Base-by-base conservation (phyloP, 1,140 invertebrate genomes). In the Bombus waltoni region DNA sequence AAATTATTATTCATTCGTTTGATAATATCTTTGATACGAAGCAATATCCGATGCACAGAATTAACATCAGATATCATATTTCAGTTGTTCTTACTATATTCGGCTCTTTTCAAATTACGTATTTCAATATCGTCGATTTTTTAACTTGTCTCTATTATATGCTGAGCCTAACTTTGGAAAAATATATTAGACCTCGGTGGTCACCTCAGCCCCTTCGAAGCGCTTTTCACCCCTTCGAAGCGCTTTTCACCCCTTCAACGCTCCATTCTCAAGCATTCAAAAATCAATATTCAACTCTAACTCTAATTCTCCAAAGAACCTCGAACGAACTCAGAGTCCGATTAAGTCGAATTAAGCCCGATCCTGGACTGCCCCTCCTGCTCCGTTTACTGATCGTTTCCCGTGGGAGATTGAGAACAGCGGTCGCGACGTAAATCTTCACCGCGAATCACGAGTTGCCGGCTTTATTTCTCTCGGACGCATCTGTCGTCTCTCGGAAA, bases 401-500 rank as follows among this genome's bases (percentile, higher is more conserved):
- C 42, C 72, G 0, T 18, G 62, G 4, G 18, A 79, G 35, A 28
- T 44, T 65, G 42, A 28, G 68, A 77, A 68, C 66, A 81, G 22
- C 40, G 42, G n/a, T 28, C 18, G 35, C 57, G 28, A 22, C 77
- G 53, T 70, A 47, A 71, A 85, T 79, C 81, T 42, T 72, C 22
- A 15, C 38, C n/a, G n/a, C 44, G 47, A 32, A n/a, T 47, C 57
- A 70, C 71, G 53, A 47, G 40, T 22, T n/a, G 44, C 3, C 28
- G 42, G 79, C 59, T 88, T 86, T 80, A 80, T 89, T 73, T 71
- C 57, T 78, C 18, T 2, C 38, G 62, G 59, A 70, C 73, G 80
- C 89, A 90, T 90, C 89, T 90, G 89, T 88, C 86, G 75, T 72
- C 80, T 78, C 73, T 47, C 38, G 9, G 73, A 77, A 86, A 90